A percentile compares a stretch with the other conserved stretches of the same genome.
phyloP scores from a whole-genome alignment of 2,888 invertebrate genomes.

The Xylophagus ater region DNA sequence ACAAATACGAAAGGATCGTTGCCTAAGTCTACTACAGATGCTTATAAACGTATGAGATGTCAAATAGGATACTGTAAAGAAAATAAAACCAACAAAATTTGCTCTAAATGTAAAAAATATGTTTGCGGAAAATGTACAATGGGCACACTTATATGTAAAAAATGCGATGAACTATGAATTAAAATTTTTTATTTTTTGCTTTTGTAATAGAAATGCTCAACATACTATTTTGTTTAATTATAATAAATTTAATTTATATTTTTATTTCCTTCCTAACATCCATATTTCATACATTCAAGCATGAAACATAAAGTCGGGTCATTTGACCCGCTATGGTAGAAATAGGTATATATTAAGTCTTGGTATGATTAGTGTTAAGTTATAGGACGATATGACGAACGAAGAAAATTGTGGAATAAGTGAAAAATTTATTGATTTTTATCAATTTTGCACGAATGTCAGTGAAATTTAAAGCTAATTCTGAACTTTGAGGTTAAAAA shows the following conservation, averaged over 20 bases:
- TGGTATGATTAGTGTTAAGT: no score
- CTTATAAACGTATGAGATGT: not conserved
- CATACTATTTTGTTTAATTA: constrained; percentile 10
- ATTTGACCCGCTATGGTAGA: constrained; percentile 9
- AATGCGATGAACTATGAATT: not conserved
- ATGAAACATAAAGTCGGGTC: constrained; percentile 4
- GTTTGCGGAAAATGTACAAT: constrained; percentile 1
- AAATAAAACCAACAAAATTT: not conserved
- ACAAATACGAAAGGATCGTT: no score
- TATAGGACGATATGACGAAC: no score
- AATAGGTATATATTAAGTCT: constrained; percentile 9
- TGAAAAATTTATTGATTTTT: no score
- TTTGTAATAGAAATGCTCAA: constrained; percentile 11
- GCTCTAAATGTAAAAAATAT: not conserved
- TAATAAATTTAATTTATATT: constrained; percentile 1
- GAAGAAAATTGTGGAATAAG: no score
- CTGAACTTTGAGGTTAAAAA: no score
- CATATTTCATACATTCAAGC: constrained; percentile 14
- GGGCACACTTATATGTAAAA: not conserved
- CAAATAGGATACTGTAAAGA: constrained; percentile 1
- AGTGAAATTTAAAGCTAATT: no score
- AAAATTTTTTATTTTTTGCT: constrained; percentile 10
- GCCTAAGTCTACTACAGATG: no score
- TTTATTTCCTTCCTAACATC: constrained; percentile 7
- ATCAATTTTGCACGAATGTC: no score